These are phyloP conservation scores for Anguilla rostrata DNA, from an alignment of 2,113 vertebrate genomes.

Conservation along the genomic window DNA sequence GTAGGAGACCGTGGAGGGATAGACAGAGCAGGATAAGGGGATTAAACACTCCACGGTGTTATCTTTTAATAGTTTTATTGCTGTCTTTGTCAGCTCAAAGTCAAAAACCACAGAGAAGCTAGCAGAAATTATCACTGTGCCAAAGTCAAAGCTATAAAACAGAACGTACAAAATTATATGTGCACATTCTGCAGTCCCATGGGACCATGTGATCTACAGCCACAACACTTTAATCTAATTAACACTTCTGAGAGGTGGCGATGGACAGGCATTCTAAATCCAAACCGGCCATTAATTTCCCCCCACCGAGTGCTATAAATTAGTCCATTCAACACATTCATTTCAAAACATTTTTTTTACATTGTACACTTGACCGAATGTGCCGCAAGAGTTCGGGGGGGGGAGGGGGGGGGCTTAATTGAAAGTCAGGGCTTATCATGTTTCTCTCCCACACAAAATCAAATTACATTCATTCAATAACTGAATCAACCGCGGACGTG, in stretches of 20 bases:
- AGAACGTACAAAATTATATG: background rate
- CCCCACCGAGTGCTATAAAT: background rate
- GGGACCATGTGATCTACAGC: background rate
- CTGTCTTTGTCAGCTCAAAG: background rate
- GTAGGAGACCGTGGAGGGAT: background rate
- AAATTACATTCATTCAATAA: conserved; percentile 40
- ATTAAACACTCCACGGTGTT: background rate
- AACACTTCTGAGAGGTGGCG: background rate
- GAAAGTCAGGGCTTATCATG: conserved; percentile 34
- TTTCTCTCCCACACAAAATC: conserved; percentile 28
- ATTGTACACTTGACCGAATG: conserved; percentile 3
- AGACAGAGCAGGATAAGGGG: background rate
- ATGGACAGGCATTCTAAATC: conserved; percentile 5
- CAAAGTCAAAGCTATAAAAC: conserved; percentile 7
- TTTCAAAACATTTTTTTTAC: conserved; percentile 18
- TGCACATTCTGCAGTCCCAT: background rate
- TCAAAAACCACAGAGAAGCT: background rate
- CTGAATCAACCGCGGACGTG: conserved; percentile 19
- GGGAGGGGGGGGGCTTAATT: conserved; percentile 20
- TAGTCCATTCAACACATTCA: background rate
- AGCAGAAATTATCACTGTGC: background rate
- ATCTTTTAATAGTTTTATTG: background rate
- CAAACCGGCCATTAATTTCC: background rate
- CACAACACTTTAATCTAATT: conserved; percentile 6
- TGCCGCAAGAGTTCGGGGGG: background rate